Evolutionary conservation across 1,140 invertebrate species (phyloP), one percentile per base, ranked within the genome.

Genomic region (Zophobas atratus): DNA sequence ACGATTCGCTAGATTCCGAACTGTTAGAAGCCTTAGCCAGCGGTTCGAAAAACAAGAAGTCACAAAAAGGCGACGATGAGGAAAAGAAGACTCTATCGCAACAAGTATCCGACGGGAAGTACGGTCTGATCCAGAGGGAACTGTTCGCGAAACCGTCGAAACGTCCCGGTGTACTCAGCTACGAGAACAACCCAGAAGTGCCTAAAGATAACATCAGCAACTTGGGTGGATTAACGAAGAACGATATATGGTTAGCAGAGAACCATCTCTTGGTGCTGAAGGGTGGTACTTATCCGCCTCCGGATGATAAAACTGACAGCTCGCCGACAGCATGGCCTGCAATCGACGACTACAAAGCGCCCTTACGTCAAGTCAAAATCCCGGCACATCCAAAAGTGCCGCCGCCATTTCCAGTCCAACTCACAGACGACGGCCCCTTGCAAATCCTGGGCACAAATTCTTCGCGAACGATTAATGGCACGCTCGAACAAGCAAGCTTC

Each of bases 221-320:
- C 85, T 88, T 95, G 1, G 95, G 95, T 6, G 95, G 95, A 6
- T 87, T 97, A 0, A 92, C 93, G 80, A 91, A 93, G 80, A 92
- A 96, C 53, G 95, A 97, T 78, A 96, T 97, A 79, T 97, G 95
- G 94, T 87, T 97, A 53, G 94, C 95, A 0, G 95, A 97, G 83
- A 95, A 96, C 83, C 95, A 97, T 84, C 87, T 97, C 39, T 86
- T 97, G 6, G 95, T 97, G 6, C 86, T 97, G 35, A 93, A 92
- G 84, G 96, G 96, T 35, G 95, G 95, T 8, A 87, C 85, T 43
- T 92, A 92, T 86, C 90, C 92, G 3, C 86, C 87, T 1, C 88
- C 90, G 63, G 87, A 89, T 1, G 77, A 84, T 6, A 78, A 80
- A 51, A 71, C 78, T n/a, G 81, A 82, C 32, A 75, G 56, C 48